Conservation (phyloP, 2,888 invertebrate genomes). For the Pecten maximus region DNA sequence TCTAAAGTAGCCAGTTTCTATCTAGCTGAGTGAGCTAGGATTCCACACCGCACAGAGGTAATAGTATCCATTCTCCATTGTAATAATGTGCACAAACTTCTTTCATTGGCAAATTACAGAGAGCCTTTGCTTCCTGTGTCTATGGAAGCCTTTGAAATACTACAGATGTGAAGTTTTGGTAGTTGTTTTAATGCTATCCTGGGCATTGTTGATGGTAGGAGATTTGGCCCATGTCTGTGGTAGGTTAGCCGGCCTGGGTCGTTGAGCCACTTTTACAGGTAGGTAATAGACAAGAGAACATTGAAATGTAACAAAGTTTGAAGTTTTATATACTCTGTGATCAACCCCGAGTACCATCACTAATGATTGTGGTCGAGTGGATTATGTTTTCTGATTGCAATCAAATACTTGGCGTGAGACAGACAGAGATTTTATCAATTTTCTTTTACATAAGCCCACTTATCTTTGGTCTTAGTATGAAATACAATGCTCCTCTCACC, state of each 20-base stretch:
- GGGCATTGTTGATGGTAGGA: constrained; percentile 2
- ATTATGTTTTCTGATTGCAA: constrained; percentile 22
- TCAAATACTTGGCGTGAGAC: constrained; percentile 24
- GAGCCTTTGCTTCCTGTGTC: not conserved
- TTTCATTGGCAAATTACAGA: constrained; percentile 31
- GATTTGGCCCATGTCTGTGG: not conserved
- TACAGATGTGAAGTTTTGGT: constrained; percentile 11
- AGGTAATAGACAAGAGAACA: not conserved
- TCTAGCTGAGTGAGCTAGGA: not conserved
- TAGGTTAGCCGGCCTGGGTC: not conserved
- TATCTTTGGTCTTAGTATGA: not conserved
- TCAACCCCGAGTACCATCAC: not conserved
- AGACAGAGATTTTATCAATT: constrained; percentile 30
- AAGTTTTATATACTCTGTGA: not conserved
- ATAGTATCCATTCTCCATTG: constrained; percentile 16
- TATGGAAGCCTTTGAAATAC: not conserved
- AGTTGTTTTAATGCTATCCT: not conserved
- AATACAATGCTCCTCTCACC: constrained; percentile 23
- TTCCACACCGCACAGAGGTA: constrained; percentile 22
- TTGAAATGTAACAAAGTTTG: constrained; percentile 24
- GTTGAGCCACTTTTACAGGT: not conserved
- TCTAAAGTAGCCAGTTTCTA: not conserved
- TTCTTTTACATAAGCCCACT: constrained; percentile 22
- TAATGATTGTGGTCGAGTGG: constrained; percentile 4
- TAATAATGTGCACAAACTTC: not conserved